Evolutionary conservation across 1,140 invertebrate species (phyloP).

Genomic region (Pectinophora gossypiella): DNA sequence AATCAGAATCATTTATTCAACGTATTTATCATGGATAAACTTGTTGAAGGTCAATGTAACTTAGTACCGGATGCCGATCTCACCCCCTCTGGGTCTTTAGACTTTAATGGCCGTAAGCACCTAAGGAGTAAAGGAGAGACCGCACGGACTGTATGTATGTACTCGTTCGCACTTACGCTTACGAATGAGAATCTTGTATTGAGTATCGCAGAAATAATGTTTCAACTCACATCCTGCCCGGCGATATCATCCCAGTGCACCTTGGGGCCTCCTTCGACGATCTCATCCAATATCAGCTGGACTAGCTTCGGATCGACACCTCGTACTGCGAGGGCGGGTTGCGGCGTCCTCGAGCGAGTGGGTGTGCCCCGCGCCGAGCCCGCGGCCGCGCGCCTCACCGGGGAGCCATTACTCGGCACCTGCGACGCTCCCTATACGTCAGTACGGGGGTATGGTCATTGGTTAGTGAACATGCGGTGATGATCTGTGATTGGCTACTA

Average conservation of each 20-base stretch:
- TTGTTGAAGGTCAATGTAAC: no score
- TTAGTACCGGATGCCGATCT: no score
- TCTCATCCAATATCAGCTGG: conserved; percentile 86
- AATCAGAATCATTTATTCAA: no score
- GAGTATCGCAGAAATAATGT: conserved; percentile 4
- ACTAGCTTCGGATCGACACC: conserved; percentile 94
- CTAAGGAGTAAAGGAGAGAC: no score
- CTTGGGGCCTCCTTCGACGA: conserved; percentile 84
- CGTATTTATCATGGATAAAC: no score
- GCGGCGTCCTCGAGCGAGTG: conserved; percentile 64
- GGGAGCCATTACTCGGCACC: conserved; percentile 74
- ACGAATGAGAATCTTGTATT: no score
- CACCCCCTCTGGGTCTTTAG: no score
- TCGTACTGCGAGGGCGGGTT: conserved; percentile 76
- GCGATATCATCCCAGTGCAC: conserved; percentile 96
- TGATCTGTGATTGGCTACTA: no score
- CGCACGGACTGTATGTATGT: no score
- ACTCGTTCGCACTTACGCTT: no score
- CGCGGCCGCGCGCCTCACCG: conserved; percentile 77
- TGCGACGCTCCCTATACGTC: conserved; percentile 40
- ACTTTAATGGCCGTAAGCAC: no score
- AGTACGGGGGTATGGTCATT: conserved; percentile 10
- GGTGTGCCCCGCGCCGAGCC: conserved; percentile 61
- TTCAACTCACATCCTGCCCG: conserved; percentile 82
- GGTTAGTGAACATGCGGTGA: no score